Conservation (phyloP, 2,888 invertebrate genomes). For the Seladonia tumulorum region DNA sequence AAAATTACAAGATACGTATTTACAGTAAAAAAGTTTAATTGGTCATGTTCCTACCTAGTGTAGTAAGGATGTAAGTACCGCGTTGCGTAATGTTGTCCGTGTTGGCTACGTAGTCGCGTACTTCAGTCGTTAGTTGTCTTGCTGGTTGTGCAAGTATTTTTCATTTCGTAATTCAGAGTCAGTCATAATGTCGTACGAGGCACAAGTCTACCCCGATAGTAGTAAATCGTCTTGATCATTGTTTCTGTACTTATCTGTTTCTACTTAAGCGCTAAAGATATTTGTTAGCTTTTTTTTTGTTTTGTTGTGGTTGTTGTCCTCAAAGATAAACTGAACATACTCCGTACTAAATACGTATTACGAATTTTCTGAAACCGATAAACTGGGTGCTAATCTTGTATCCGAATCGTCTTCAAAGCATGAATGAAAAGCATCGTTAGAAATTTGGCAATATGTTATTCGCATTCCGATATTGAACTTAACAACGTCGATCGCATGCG, state of each 20-base stretch:
- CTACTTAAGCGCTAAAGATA: conserved; percentile 77
- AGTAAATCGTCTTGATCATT: conserved; percentile 66
- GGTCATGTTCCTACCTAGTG: conserved; percentile 82
- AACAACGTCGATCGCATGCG: conserved; percentile 48
- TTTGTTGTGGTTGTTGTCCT: background rate
- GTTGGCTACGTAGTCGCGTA: conserved; percentile 79
- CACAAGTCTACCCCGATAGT: conserved; percentile 63
- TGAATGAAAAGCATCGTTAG: conserved; percentile 47
- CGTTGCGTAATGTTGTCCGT: conserved; percentile 81
- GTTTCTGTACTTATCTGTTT: conserved; percentile 70
- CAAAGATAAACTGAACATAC: conserved; percentile 63
- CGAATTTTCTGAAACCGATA: conserved; percentile 26
- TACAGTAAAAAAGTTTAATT: conserved; percentile 84
- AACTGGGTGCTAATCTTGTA: conserved; percentile 17
- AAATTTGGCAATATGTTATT: conserved; percentile 62
- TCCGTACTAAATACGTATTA: conserved; percentile 62
- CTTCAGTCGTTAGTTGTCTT: conserved; percentile 78
- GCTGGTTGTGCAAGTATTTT: conserved; percentile 75
- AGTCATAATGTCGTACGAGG: conserved; percentile 75
- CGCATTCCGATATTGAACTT: conserved; percentile 50
- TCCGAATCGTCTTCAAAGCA: conserved; percentile 52
- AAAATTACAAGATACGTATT: conserved; percentile 83
- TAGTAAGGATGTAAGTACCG: conserved; percentile 79
- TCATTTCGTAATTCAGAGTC: conserved; percentile 73
- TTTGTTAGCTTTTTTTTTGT: conserved; percentile 58